These are phyloP conservation scores for Neodiprion lecontei DNA, from an alignment of 1,140 invertebrate genomes.

Conservation along the genomic window DNA sequence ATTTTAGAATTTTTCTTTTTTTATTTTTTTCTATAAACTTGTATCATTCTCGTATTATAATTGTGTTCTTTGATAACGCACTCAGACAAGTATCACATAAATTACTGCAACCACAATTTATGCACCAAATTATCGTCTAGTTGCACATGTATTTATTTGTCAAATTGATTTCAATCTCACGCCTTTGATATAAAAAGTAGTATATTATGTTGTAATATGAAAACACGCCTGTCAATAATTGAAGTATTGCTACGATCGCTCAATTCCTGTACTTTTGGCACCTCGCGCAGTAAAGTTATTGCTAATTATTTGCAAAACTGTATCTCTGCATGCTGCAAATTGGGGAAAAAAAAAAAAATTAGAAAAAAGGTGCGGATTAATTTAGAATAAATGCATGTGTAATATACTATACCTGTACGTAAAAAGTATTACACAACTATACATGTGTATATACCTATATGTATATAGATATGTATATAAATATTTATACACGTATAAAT, in stretches of 20 bases:
- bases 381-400: slow-evolving; percentile 35
- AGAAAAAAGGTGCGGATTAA: too few species aligned
- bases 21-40: neutral
- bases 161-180: neutral
- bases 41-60: neutral
- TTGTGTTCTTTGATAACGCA: neutral
- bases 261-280: too few species aligned
- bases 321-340: too few species aligned
- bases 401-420: slow-evolving; percentile 10
- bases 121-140: neutral
- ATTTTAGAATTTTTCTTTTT: neutral
- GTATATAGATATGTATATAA: slow-evolving; percentile 20
- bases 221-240: too few species aligned
- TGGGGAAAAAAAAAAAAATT: too few species aligned
- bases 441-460: slow-evolving; percentile 5
- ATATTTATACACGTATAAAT: slow-evolving; percentile 19
- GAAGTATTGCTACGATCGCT: too few species aligned
- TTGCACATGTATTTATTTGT: slow-evolving; percentile 5
- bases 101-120: neutral
- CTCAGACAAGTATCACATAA: neutral
- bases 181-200: too few species aligned
- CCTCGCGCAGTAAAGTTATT: too few species aligned
- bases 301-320: too few species aligned
- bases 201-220: too few species aligned
- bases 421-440: slow-evolving; percentile 19